Percentiles rank a stretch among this genome's conserved stretches.
phyloP scores from a whole-genome alignment of 92 coral and sea anemone species.

The Meandrina meandrites region DNA sequence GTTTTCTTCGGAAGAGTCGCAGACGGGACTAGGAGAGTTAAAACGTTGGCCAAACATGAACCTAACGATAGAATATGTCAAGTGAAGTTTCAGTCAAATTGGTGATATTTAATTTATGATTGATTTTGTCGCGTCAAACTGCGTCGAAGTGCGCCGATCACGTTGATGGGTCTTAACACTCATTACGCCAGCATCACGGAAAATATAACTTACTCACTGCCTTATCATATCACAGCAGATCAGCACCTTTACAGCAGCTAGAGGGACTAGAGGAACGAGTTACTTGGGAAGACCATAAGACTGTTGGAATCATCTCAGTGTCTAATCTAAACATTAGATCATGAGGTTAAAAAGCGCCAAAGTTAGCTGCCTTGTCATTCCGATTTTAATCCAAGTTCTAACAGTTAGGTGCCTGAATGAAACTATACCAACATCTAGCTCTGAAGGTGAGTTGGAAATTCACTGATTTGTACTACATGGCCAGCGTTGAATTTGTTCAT shows the following conservation, averaged over 20 bases:
- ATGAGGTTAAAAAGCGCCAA: background rate
- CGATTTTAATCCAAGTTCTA: conserved; percentile 5
- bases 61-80: too few species aligned
- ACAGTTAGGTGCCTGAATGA: conserved; percentile 7
- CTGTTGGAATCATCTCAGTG: background rate
- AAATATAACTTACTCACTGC: background rate
- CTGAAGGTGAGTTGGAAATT: conserved; percentile 20
- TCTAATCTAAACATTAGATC: background rate
- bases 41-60: background rate
- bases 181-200: too few species aligned
- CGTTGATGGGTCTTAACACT: background rate
- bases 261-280: background rate
- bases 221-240: background rate
- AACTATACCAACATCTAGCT: background rate
- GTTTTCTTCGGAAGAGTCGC: background rate
- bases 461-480: background rate
- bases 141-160: conserved; percentile 17
- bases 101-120: conserved; percentile 20
- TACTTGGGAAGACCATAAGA: background rate
- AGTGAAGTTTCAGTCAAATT: conserved; percentile 3
- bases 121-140: conserved; percentile 44
- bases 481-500: too few species aligned
- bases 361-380: background rate
- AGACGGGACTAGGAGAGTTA: background rate
- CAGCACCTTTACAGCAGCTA: background rate